phyloP scores from a whole-genome alignment of 2,888 invertebrate species.

The Agriopis leucophaearia region DNA sequence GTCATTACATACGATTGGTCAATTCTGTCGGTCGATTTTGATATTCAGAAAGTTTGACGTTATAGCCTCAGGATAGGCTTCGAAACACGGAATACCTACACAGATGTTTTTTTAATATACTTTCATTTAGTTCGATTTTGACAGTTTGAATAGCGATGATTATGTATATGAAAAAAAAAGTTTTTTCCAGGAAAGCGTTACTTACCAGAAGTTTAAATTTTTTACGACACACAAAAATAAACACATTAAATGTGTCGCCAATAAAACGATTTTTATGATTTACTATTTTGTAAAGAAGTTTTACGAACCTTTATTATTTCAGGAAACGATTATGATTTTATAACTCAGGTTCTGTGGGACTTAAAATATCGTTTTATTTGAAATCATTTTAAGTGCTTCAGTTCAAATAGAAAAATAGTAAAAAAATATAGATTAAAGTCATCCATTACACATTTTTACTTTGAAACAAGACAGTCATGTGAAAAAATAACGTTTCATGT shows the following conservation, averaged over 20 bases:
- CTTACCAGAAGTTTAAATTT: constrained; percentile 22
- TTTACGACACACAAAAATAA: constrained; percentile 39
- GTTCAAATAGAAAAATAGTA: constrained; percentile 30
- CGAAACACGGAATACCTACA: neutral
- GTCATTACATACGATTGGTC: constrained; percentile 21
- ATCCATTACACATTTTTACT: constrained; percentile 15
- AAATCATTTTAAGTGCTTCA: constrained; percentile 42
- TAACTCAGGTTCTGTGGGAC: constrained; percentile 43
- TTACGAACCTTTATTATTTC: constrained; percentile 53
- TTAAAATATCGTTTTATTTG: constrained; percentile 46
- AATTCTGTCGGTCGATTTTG: neutral
- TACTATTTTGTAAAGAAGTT: constrained; percentile 46
- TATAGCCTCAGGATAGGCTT: neutral
- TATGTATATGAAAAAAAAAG: constrained; percentile 10
- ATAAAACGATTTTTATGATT: constrained; percentile 52
- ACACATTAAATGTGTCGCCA: constrained; percentile 38
- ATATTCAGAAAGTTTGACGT: constrained; percentile 24
- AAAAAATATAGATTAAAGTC: constrained; percentile 29
- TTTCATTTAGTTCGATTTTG: neutral
- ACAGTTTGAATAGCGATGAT: neutral
- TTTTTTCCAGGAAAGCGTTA: neutral
- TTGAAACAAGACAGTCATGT: constrained; percentile 21
- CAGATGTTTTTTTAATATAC: neutral
- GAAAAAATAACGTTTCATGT: constrained; percentile 18
- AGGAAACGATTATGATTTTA: constrained; percentile 53